Conservation (phyloP, 2,888 invertebrate genomes). For the Rhopalosiphum nymphaeae region DNA sequence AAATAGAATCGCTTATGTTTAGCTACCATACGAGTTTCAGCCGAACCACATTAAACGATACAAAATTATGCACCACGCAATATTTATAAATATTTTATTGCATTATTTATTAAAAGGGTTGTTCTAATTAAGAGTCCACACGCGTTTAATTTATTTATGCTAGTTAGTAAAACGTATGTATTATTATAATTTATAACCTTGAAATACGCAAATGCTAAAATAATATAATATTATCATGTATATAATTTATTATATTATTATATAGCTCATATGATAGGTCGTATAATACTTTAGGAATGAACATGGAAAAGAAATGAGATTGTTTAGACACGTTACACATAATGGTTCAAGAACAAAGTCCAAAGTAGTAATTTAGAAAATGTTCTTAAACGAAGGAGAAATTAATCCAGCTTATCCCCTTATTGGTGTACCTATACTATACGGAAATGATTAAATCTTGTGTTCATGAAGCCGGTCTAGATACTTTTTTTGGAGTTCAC, state of each 20-base stretch:
- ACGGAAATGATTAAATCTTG: constrained; percentile 3
- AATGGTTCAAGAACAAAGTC: constrained; percentile 13
- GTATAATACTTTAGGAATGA: background rate
- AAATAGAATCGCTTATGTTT: background rate
- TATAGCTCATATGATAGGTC: background rate
- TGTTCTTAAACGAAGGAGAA: background rate
- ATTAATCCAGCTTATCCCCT: constrained; percentile 28
- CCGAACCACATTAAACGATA: constrained; percentile 1
- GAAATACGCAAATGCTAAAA: background rate
- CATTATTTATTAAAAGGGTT: constrained; percentile 23
- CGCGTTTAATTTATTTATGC: constrained; percentile 10
- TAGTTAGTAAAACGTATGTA: background rate
- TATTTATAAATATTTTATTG: constrained; percentile 20
- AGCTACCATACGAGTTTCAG: background rate
- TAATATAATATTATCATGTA: background rate
- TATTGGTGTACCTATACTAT: background rate
- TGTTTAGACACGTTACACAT: constrained; percentile 31
- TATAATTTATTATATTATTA: background rate
- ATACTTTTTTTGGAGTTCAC: background rate
- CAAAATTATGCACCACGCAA: constrained; percentile 3
- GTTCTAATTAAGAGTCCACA: background rate
- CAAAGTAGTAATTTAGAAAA: constrained; percentile 27
- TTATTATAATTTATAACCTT: background rate
- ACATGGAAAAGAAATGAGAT: background rate
- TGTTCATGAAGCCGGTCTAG: background rate